Conservation (phyloP, 1,140 invertebrate genomes). For the Myzus persicae region DNA sequence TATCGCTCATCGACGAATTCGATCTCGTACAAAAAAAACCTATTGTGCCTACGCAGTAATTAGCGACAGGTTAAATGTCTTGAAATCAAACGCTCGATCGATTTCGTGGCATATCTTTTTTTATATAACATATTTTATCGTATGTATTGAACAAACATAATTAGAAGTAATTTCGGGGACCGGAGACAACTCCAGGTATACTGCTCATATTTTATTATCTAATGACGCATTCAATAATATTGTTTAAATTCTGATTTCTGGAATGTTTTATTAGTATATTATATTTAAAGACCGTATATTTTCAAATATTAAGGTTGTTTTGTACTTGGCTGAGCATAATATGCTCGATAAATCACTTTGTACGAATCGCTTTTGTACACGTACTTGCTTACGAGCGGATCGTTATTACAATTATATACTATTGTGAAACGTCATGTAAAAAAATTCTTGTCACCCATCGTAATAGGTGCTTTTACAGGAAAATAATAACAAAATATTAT, state of each 20-base stretch:
- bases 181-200: neutral
- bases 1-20: neutral
- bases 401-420: neutral
- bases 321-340: neutral
- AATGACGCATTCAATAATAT: neutral
- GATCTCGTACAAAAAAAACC: neutral
- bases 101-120: neutral
- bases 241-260: neutral
- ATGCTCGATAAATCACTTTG: neutral
- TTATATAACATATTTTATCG: neutral
- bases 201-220: neutral
- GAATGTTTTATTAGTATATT: neutral
- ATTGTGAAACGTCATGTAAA: neutral
- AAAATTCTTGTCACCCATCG: neutral
- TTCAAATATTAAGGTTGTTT: neutral
- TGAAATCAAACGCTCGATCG: neutral
- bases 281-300: neutral
- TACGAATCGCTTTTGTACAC: too few relatives aligned
- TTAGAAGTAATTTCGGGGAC: neutral
- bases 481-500: neutral
- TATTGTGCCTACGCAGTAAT: neutral
- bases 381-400: neutral
- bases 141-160: neutral
- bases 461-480: neutral
- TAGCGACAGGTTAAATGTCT: neutral